A percentile compares a stretch with the other conserved stretches of the same genome.
Evolutionary conservation across 2,888 invertebrate species (phyloP).

Genomic region (Trilocha varians): DNA sequence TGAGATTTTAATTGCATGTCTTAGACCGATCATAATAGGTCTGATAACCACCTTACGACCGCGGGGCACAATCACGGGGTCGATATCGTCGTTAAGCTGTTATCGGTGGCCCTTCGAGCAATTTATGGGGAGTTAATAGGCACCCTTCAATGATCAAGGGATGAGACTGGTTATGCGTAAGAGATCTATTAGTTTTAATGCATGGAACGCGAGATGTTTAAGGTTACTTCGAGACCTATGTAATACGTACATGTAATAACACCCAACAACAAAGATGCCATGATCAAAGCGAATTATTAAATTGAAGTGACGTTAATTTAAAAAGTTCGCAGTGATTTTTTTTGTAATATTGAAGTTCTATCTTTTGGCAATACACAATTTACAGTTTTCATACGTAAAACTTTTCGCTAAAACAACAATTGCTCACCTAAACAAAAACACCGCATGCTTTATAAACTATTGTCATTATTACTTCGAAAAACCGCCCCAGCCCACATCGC

Average conservation of each 20-base stretch:
- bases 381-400: too few relatives aligned
- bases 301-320: too few relatives aligned
- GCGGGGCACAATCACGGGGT: slow-evolving; percentile 51
- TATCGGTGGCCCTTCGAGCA: slow-evolving; percentile 51
- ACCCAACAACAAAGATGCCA: too few relatives aligned
- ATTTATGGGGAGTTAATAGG: slow-evolving; percentile 62
- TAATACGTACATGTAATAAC: too few relatives aligned
- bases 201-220: background rate
- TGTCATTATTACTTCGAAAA: too few relatives aligned
- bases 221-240: background rate
- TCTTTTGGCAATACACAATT: too few relatives aligned
- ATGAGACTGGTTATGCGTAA: slow-evolving; percentile 5
- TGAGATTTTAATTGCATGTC: slow-evolving; percentile 25
- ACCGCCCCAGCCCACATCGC: background rate
- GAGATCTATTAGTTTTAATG: slow-evolving; percentile 5
- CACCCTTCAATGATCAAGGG: slow-evolving; percentile 32
- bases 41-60: slow-evolving; percentile 36
- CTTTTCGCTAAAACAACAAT: too few relatives aligned
- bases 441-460: too few relatives aligned
- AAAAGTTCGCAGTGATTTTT: too few relatives aligned
- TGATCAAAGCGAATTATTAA: too few relatives aligned
- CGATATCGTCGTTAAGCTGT: slow-evolving; percentile 65
- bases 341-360: too few relatives aligned
- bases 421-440: too few relatives aligned
- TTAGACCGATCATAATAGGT: slow-evolving; percentile 20